phyloP scores from a whole-genome alignment of 1,140 invertebrate species.

The Eciton burchellii region DNA sequence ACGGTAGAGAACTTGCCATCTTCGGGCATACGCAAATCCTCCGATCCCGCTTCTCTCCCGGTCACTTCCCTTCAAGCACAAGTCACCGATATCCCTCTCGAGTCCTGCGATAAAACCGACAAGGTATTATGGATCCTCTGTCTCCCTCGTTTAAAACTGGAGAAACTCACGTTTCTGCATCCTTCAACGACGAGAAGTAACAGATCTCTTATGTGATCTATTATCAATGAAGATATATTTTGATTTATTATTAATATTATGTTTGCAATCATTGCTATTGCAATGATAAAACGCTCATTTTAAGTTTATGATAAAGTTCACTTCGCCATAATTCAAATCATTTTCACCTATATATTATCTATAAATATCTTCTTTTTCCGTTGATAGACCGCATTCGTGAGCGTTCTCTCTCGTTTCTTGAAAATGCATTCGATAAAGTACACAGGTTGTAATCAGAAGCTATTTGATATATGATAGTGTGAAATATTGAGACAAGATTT shows the following conservation, averaged over 20 bases:
- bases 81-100: constrained; percentile 62
- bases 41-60: constrained; percentile 34
- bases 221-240: neutral
- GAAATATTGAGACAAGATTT: neutral
- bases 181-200: neutral
- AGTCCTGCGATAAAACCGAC: constrained; percentile 56
- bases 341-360: constrained; percentile 33
- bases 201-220: neutral
- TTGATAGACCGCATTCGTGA: constrained; percentile 47
- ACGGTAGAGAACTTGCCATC: constrained; percentile 67
- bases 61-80: constrained; percentile 9
- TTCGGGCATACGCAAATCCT: constrained; percentile 33
- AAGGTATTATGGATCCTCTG: constrained; percentile 61
- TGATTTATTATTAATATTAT: neutral
- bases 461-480: neutral
- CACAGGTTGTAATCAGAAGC: constrained; percentile 3
- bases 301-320: neutral
- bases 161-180: neutral
- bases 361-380: constrained; percentile 44
- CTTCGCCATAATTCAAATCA: neutral
- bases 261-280: neutral
- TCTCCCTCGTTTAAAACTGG: neutral
- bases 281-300: neutral
- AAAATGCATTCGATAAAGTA: constrained; percentile 1
- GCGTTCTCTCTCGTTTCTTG: neutral